phyloP scores from a whole-genome alignment of 2,797 vertebrate species.

The Lagorchestes hirsutus region DNA sequence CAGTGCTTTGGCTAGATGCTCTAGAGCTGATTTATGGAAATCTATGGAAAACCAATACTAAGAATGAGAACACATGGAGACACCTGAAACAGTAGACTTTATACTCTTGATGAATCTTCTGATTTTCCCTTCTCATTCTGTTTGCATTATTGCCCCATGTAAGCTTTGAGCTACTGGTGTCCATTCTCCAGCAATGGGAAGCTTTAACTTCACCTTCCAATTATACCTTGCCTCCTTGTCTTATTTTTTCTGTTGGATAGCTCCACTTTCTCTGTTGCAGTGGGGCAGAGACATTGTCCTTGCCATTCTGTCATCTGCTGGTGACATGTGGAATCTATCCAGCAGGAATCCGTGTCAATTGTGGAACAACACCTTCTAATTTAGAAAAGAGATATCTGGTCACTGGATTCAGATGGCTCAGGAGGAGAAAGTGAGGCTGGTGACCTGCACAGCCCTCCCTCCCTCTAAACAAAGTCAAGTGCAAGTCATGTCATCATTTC shows the following conservation, averaged over 20 bases:
- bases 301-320: background rate
- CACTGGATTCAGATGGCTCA: no score
- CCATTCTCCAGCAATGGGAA: background rate
- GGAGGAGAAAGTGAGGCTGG: no score
- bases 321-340: background rate
- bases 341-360: background rate
- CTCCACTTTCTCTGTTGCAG: background rate
- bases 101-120: background rate
- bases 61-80: background rate
- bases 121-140: background rate
- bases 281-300: background rate
- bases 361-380: background rate
- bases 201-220: background rate
- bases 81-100: background rate
- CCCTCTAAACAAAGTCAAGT: no score
- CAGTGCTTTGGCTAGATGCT: background rate
- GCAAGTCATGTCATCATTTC: no score
- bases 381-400: background rate
- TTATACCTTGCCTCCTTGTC: background rate
- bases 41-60: background rate
- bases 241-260: background rate
- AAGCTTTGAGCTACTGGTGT: background rate
- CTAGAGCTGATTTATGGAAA: background rate
- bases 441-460: no score
- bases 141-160: background rate